These are phyloP conservation scores for Brachionus angularis DNA, from an alignment of 1,140 invertebrate species.

Conservation along the genomic window DNA sequence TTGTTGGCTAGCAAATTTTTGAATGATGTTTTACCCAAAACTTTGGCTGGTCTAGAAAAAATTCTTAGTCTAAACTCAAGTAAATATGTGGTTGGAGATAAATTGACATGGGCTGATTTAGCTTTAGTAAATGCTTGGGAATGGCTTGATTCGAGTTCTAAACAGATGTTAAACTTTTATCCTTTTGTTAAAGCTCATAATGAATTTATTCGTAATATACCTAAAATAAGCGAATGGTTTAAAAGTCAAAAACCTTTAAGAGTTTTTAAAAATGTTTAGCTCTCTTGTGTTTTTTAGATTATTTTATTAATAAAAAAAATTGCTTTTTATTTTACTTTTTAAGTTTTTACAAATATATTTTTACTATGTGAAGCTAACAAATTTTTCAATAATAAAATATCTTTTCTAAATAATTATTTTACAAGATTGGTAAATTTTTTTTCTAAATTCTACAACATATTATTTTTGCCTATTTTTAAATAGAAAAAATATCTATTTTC, in stretches of 20 bases:
- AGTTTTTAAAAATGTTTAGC: constrained; percentile 24
- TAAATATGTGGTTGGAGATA: constrained; percentile 13
- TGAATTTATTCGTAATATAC: constrained; percentile 17
- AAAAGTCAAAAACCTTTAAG: constrained; percentile 24
- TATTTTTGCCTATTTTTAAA: too few relatives aligned
- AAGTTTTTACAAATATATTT: not conserved
- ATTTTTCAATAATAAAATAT: too few relatives aligned
- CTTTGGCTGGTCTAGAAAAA: constrained; percentile 20
- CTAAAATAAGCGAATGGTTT: constrained; percentile 22
- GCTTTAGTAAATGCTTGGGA: constrained; percentile 4
- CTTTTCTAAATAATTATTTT: too few relatives aligned
- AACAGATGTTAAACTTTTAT: not conserved
- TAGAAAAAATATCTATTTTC: too few relatives aligned
- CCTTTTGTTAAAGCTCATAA: constrained; percentile 26
- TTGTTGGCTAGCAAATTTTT: constrained; percentile 3
- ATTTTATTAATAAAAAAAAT: not conserved
- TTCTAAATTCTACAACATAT: too few relatives aligned
- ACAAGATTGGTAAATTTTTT: too few relatives aligned
- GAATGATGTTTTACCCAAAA: constrained; percentile 13
- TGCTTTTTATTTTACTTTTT: not conserved
- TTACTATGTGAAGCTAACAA: too few relatives aligned
- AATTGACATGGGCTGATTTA: constrained; percentile 38
- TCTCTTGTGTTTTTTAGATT: not conserved
- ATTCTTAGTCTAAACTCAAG: constrained; percentile 13
- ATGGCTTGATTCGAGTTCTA: constrained; percentile 30